These are phyloP conservation scores for Aramus guarauna DNA, from an alignment of 2,113 vertebrate species.

Conservation along the genomic window DNA sequence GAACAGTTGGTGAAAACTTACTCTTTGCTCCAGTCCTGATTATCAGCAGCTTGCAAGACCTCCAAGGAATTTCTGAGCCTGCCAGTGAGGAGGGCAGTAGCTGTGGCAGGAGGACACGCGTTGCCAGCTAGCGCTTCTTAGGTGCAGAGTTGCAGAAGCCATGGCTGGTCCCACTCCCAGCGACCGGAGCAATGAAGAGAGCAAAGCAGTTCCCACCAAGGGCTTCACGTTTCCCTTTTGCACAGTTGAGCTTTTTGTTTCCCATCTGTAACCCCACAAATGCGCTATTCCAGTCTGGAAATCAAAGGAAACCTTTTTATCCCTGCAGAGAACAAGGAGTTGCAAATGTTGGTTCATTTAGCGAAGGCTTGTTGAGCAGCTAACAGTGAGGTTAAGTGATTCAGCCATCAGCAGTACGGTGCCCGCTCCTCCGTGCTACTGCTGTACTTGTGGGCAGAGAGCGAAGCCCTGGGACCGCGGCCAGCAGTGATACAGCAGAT, in stretches of 20 bases:
- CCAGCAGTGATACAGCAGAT: slow-evolving; percentile 35
- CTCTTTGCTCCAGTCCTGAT: not conserved
- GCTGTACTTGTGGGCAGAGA: not conserved
- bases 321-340: not conserved
- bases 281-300: not conserved
- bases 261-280: not conserved
- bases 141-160: not conserved
- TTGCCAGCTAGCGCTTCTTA: not conserved
- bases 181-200: not conserved
- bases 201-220: not conserved
- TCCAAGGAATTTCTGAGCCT: not conserved
- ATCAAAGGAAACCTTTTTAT: not conserved
- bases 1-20: not conserved
- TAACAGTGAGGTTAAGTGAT: not conserved
- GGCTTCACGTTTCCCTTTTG: not conserved
- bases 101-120: not conserved
- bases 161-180: not conserved
- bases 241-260: not conserved
- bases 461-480: not conserved
- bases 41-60: not conserved
- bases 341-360: not conserved
- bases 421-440: not conserved
- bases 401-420: not conserved
- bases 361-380: not conserved
- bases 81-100: not conserved